These are phyloP conservation scores for Notocelia uddmanniana DNA, from an alignment of 2,888 invertebrate species.

Conservation along the genomic window DNA sequence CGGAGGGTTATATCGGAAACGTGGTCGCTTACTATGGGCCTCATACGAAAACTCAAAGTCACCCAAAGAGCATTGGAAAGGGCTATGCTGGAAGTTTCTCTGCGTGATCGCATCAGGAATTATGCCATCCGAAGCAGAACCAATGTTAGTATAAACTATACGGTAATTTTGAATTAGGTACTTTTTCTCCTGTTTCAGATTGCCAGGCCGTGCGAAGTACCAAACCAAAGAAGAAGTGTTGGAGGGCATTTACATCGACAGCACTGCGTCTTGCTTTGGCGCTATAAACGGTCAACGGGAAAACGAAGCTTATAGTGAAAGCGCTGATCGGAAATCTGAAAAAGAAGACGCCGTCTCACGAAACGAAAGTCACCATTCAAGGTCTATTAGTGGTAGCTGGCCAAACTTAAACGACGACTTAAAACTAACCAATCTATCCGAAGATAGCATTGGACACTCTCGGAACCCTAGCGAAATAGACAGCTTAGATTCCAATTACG, in stretches of 20 bases:
- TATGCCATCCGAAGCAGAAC: too few relatives aligned
- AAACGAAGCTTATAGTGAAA: constrained; percentile 63
- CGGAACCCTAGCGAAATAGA: constrained; percentile 85
- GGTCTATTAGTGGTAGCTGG: constrained; percentile 80
- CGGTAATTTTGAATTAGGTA: not conserved
- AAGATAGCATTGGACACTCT: constrained; percentile 81
- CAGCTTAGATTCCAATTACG: constrained; percentile 86
- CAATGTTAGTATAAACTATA: not conserved
- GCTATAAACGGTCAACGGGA: constrained; percentile 79
- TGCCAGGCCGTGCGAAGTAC: constrained; percentile 80
- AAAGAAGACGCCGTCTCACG: constrained; percentile 72
- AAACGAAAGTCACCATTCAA: constrained; percentile 72
- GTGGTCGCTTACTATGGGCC: too few relatives aligned
- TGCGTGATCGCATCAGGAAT: too few relatives aligned
- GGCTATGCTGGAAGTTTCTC: too few relatives aligned
- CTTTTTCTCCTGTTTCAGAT: constrained; percentile 64
- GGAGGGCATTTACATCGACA: constrained; percentile 82
- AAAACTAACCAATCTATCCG: constrained; percentile 77
- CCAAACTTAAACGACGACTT: constrained; percentile 78
- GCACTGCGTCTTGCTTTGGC: constrained; percentile 82
- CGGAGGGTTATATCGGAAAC: too few relatives aligned
- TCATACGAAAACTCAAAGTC: too few relatives aligned
- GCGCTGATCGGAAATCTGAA: constrained; percentile 65
- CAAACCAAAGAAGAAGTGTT: constrained; percentile 83
- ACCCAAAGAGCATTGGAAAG: too few relatives aligned